phyloP scores from a whole-genome alignment of 2,888 invertebrate genomes.

The Acleris emargana region DNA sequence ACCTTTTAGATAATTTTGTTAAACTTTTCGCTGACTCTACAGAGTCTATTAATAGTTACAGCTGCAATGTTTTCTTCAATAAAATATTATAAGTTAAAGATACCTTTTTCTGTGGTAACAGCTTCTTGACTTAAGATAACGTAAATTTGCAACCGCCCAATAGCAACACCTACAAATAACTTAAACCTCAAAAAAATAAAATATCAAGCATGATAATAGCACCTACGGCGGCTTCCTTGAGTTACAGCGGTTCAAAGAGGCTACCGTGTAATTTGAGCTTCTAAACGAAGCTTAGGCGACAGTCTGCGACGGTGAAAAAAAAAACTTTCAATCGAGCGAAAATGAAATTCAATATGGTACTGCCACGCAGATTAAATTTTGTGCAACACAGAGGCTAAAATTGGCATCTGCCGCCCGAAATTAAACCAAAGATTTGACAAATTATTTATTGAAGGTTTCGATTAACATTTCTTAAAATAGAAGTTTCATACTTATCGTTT shows the following conservation, averaged over 20 bases:
- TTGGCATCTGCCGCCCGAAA: slow-evolving; percentile 76
- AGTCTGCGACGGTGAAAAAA: slow-evolving; percentile 71
- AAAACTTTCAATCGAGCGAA: slow-evolving; percentile 71
- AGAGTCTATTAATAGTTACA: slow-evolving; percentile 18
- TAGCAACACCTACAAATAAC: slow-evolving; percentile 64
- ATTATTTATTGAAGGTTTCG: slow-evolving; percentile 4
- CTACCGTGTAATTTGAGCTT: slow-evolving; percentile 79
- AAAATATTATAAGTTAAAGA: slow-evolving; percentile 8
- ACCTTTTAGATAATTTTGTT: slow-evolving; percentile 19
- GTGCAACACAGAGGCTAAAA: slow-evolving; percentile 72
- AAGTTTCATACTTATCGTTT: background rate
- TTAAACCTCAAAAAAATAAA: slow-evolving; percentile 50
- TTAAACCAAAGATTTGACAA: slow-evolving; percentile 63
- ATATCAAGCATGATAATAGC: slow-evolving; percentile 46
- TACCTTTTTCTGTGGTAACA: slow-evolving; percentile 42
- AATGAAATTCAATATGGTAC: slow-evolving; percentile 78
- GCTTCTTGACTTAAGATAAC: slow-evolving; percentile 50
- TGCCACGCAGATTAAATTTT: slow-evolving; percentile 79
- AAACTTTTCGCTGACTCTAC: slow-evolving; percentile 21
- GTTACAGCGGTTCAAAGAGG: slow-evolving; percentile 70
- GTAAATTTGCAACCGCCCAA: slow-evolving; percentile 66
- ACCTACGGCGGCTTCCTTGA: slow-evolving; percentile 62
- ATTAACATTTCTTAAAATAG: background rate
- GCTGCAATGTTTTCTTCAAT: slow-evolving; percentile 23
- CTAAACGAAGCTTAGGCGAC: slow-evolving; percentile 77